Conservation (phyloP, 2,888 invertebrate genomes). For the Nemurella pictetii region DNA sequence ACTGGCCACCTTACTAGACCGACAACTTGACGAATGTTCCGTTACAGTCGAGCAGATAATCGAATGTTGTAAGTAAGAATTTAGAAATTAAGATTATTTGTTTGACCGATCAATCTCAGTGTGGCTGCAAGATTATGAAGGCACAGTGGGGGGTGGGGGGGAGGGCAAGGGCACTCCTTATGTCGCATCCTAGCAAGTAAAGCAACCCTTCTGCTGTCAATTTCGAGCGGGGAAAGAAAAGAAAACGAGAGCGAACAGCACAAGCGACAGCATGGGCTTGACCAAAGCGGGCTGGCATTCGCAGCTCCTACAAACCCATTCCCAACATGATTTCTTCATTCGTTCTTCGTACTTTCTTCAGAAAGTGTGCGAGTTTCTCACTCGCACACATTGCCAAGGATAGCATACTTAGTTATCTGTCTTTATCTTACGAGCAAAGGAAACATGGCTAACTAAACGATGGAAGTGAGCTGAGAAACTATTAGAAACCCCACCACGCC, state of each 20-base stretch:
- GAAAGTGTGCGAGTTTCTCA: slow-evolving; percentile 13
- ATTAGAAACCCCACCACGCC: slow-evolving; percentile 31
- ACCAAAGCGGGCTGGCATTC: too few species aligned
- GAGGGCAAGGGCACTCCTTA: slow-evolving; percentile 35
- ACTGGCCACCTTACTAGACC: too few species aligned
- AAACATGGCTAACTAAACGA: slow-evolving; percentile 28
- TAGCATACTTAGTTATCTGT: not conserved
- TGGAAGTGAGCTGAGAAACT: slow-evolving; percentile 36
- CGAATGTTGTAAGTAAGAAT: too few species aligned
- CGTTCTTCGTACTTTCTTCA: not conserved
- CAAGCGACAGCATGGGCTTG: not conserved
- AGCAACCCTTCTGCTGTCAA: not conserved
- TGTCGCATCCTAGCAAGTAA: not conserved
- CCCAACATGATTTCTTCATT: slow-evolving; percentile 40
- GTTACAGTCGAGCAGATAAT: too few species aligned
- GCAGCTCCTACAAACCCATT: too few species aligned
- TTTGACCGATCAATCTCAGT: slow-evolving; percentile 25
- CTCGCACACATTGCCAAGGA: slow-evolving; percentile 23
- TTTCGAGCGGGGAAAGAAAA: slow-evolving; percentile 24
- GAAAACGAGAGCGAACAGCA: slow-evolving; percentile 31
- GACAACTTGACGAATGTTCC: too few species aligned
- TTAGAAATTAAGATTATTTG: not conserved
- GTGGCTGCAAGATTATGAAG: slow-evolving; percentile 33
- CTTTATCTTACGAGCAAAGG: slow-evolving; percentile 25
- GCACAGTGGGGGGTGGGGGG: not conserved